Conservation (phyloP, 2,797 vertebrate species). For the Semotilus atromaculatus region DNA sequence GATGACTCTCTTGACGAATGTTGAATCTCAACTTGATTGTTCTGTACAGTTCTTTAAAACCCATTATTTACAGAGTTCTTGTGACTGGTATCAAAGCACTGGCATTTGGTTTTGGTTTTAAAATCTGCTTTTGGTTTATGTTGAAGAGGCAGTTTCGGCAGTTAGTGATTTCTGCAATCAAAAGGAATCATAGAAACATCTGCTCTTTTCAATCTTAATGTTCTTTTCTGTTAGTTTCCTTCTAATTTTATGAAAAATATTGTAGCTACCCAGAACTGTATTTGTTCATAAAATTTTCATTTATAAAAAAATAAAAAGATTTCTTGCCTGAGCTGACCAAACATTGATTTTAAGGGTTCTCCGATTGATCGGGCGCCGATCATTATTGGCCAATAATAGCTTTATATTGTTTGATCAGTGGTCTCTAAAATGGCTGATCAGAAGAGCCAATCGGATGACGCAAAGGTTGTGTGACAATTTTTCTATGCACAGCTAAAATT, state of each 20-base stretch:
- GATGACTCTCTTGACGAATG: constrained; percentile 1
- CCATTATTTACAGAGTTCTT: neutral
- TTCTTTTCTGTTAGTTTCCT: neutral
- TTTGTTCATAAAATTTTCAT: no score
- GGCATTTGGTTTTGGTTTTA: constrained; percentile 1
- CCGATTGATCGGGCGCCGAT: no score
- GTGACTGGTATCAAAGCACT: neutral
- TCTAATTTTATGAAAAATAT: neutral
- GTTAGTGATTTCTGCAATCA: constrained; percentile 12
- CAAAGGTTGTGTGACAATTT: no score
- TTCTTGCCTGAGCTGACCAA: no score
- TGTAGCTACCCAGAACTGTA: neutral
- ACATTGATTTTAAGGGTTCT: no score
- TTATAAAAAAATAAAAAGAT: no score
- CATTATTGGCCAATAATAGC: no score
- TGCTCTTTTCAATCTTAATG: neutral
- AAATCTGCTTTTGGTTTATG: constrained; percentile 33
- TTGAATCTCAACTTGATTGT: constrained; percentile 33
- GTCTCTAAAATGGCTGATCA: no score
- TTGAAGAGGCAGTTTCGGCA: neutral
- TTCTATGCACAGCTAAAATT: no score
- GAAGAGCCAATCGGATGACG: no score
- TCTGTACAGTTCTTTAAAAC: constrained; percentile 33
- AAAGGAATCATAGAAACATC: constrained; percentile 23
- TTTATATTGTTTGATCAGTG: no score